These are phyloP conservation scores for Drosophila azteca DNA, from an alignment of 1,140 invertebrate genomes.

Conservation along the genomic window DNA sequence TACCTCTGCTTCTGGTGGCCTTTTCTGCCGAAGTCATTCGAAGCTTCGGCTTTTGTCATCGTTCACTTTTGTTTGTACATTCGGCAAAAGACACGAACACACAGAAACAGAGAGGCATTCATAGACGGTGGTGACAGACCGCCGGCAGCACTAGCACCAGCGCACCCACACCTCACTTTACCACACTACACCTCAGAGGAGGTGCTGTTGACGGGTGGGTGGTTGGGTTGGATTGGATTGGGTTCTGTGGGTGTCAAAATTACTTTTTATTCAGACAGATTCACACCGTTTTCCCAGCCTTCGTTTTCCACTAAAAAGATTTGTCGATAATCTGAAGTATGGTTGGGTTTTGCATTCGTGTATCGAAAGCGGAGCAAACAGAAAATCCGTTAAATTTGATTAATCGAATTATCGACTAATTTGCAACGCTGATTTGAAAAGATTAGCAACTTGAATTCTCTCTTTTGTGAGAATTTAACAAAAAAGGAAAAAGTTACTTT, in stretches of 20 bases:
- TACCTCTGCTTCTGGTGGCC: constrained; percentile 34
- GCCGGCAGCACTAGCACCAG: background rate
- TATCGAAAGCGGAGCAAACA: background rate
- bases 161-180: constrained; percentile 4
- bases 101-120: constrained; percentile 32
- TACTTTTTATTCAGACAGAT: constrained; percentile 53
- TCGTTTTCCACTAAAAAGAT: constrained; percentile 5
- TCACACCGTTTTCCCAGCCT: constrained; percentile 22
- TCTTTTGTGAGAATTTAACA: no score
- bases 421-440: background rate
- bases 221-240: constrained; percentile 1
- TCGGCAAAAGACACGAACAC: constrained; percentile 44
- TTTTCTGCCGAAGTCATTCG: no score
- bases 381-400: background rate
- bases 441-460: no score
- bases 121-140: constrained; percentile 43
- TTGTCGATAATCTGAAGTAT: constrained; percentile 16
- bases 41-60: constrained; percentile 26
- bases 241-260: constrained; percentile 55
- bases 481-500: no score
- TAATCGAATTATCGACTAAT: background rate
- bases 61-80: constrained; percentile 65
- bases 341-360: background rate
- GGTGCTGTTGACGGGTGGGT: background rate
- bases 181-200: no score